A percentile compares a stretch with the other conserved stretches of the same genome.
phyloP scores from a whole-genome alignment of 2,113 vertebrate species.

The Corapipo altera region DNA sequence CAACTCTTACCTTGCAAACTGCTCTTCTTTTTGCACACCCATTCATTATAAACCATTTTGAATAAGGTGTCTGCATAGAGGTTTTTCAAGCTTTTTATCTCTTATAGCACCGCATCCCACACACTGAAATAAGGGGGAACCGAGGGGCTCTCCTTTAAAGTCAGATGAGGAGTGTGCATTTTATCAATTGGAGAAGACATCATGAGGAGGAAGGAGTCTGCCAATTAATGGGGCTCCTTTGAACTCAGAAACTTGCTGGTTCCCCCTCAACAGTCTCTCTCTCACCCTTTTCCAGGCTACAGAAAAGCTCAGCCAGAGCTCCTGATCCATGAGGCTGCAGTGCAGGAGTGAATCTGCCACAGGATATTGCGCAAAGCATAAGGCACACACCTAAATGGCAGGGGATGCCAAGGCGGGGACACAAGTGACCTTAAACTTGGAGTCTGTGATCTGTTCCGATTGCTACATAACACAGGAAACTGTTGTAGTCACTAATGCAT shows the following conservation, averaged over 20 bases:
- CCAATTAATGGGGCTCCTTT: neutral
- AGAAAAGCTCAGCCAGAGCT: neutral
- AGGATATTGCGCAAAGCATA: neutral
- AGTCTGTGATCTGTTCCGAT: neutral
- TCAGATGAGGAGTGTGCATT: neutral
- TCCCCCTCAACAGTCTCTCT: neutral
- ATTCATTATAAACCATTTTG: neutral
- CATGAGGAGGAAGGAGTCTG: neutral
- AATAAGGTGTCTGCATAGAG: neutral
- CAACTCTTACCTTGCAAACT: neutral
- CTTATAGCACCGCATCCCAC: neutral
- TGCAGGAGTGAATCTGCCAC: rapidly evolving
- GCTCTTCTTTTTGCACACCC: neutral
- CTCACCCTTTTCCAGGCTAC: neutral
- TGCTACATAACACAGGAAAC: neutral
- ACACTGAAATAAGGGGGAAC: neutral
- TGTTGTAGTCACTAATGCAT: neutral
- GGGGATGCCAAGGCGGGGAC: neutral
- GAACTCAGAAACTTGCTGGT: neutral
- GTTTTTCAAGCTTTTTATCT: neutral
- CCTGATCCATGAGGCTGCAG: neutral
- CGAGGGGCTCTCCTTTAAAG: neutral
- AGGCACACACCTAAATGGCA: neutral
- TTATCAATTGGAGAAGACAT: neutral
- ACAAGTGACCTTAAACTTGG: neutral